Conservation (phyloP, 2,113 vertebrate genomes). For the Toxotes jaculatrix region DNA sequence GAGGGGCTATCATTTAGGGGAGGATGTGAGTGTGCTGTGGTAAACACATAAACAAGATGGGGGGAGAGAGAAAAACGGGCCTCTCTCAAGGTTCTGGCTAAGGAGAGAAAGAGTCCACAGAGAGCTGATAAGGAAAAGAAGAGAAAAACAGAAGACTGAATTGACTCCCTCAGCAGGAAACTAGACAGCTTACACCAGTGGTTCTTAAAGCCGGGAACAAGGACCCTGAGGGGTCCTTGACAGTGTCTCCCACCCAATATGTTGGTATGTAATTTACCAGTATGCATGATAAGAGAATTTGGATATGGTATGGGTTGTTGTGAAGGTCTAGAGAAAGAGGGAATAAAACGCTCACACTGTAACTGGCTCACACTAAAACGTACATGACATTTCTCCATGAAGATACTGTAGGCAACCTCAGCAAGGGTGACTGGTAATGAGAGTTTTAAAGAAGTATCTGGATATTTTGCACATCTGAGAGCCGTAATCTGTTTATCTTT, state of each 20-base stretch:
- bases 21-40: slow-evolving; percentile 59
- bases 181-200: slow-evolving; percentile 66
- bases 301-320: neutral
- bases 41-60: slow-evolving; percentile 78
- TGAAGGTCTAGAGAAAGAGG: slow-evolving; percentile 2
- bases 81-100: slow-evolving; percentile 71
- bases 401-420: neutral
- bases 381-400: neutral
- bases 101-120: slow-evolving; percentile 67
- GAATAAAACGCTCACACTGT: neutral
- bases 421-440: slow-evolving; percentile 13
- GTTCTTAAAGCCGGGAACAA: slow-evolving; percentile 40
- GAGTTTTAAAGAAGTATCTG: slow-evolving; percentile 14
- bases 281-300: neutral
- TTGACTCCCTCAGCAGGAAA: slow-evolving; percentile 69
- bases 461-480: slow-evolving; percentile 12
- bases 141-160: slow-evolving; percentile 63
- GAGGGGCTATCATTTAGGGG: slow-evolving; percentile 73
- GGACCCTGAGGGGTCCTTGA: slow-evolving; percentile 38
- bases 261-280: slow-evolving; percentile 23
- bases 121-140: slow-evolving; percentile 65
- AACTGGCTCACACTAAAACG: neutral
- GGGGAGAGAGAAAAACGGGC: slow-evolving; percentile 57
- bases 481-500: slow-evolving; percentile 3
- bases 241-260: slow-evolving; percentile 16